Percentiles rank a stretch among this genome's conserved stretches.
phyloP scores from a whole-genome alignment of 2,797 vertebrate genomes.

The Sebastes variabilis region DNA sequence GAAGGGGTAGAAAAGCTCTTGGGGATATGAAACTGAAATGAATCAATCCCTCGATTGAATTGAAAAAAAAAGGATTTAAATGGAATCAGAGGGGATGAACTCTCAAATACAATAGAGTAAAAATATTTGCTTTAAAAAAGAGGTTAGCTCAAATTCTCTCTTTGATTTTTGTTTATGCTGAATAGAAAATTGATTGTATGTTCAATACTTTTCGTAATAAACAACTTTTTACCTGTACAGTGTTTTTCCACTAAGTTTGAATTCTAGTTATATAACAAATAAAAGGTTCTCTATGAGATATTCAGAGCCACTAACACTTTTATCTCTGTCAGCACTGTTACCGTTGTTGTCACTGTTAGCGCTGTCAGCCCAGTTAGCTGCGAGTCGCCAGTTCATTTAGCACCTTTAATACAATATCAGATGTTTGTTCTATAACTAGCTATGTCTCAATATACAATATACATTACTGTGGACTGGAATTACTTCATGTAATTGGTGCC shows the following conservation, averaged over 20 bases:
- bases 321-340: no score
- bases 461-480: neutral
- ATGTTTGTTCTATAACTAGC: neutral
- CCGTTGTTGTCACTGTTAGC: no score
- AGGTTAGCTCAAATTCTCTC: neutral
- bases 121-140: slow-evolving; percentile 18
- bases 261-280: neutral
- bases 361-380: neutral
- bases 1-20: slow-evolving; percentile 37
- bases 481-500: neutral
- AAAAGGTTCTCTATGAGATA: neutral
- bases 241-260: neutral
- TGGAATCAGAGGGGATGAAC: slow-evolving; percentile 29
- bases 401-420: neutral
- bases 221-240: neutral
- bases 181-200: neutral
- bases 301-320: neutral
- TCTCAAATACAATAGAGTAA: slow-evolving; percentile 17
- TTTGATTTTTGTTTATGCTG: neutral
- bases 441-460: neutral
- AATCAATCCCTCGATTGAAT: slow-evolving; percentile 47
- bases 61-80: slow-evolving; percentile 39
- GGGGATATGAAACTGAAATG: slow-evolving; percentile 35
- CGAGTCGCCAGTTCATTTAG: neutral
- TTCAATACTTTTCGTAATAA: neutral